Conservation (phyloP, 2,113 vertebrate species). For the Mobula hypostoma region DNA sequence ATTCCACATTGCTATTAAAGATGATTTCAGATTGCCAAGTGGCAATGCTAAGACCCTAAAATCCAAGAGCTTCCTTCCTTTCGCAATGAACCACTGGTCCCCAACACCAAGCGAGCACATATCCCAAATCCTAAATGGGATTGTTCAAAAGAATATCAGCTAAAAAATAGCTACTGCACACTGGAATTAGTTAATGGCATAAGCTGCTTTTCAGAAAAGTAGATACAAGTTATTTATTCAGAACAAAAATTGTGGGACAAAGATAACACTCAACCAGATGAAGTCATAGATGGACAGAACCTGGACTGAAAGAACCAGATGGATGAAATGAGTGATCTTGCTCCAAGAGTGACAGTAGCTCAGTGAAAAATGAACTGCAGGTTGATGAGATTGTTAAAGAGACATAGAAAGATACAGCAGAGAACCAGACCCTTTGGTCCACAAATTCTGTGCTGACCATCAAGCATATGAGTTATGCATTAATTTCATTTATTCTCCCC, state of each 20-base stretch:
- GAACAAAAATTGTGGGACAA: neutral
- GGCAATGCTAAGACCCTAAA: neutral
- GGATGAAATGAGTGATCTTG: neutral
- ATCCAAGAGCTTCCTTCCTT: neutral
- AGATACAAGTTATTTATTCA: neutral
- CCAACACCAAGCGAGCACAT: neutral
- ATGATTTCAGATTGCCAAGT: neutral
- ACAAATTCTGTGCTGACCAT: no score
- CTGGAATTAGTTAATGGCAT: neutral
- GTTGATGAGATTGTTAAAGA: neutral
- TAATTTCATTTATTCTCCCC: no score
- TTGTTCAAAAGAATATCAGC: neutral
- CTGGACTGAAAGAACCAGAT: neutral
- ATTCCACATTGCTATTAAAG: neutral
- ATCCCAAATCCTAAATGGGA: neutral
- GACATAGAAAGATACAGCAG: no score
- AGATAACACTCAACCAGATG: neutral
- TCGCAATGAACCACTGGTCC: neutral
- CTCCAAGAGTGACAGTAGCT: neutral
- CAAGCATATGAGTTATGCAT: no score
- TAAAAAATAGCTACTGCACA: neutral
- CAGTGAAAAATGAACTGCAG: neutral
- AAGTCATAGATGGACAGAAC: neutral
- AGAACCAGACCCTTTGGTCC: no score
- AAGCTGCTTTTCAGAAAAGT: neutral